A percentile compares a stretch with the other conserved stretches of the same genome.
Evolutionary conservation across 2,888 invertebrate species (phyloP).

Genomic region (Cryptosula pallasiana): DNA sequence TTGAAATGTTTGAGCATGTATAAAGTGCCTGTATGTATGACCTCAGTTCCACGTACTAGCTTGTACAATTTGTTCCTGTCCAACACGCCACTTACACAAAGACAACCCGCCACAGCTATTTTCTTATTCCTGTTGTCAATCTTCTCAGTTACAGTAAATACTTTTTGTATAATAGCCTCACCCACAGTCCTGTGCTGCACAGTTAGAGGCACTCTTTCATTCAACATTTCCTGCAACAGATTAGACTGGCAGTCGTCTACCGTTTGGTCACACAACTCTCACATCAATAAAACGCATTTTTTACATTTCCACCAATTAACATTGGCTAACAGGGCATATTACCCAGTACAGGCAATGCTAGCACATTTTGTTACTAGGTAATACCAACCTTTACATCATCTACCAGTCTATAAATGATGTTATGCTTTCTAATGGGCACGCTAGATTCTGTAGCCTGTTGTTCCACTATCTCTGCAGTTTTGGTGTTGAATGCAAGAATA

Average conservation of each 20-base stretch:
- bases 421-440: slow-evolving; percentile 66
- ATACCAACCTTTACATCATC: slow-evolving; percentile 77
- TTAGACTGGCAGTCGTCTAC: no score
- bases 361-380: no score
- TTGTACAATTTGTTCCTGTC: slow-evolving; percentile 65
- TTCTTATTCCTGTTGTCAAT: slow-evolving; percentile 63
- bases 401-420: slow-evolving; percentile 87
- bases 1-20: slow-evolving; percentile 83
- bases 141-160: slow-evolving; percentile 64
- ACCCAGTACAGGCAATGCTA: no score
- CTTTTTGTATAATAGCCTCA: slow-evolving; percentile 77
- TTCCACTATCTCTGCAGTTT: slow-evolving; percentile 47
- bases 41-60: slow-evolving; percentile 64
- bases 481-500: slow-evolving; percentile 84
- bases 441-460: slow-evolving; percentile 58
- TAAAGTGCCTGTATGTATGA: slow-evolving; percentile 63
- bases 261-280: no score
- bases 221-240: not conserved
- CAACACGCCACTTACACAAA: slow-evolving; percentile 72
- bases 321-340: no score
- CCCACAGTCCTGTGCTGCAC: slow-evolving; percentile 53
- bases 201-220: not conserved
- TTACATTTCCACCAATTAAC: no score
- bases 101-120: slow-evolving; percentile 80
- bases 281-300: no score